These are phyloP conservation scores for Heliconius charithonia DNA, from an alignment of 2,888 invertebrate genomes.

Conservation along the genomic window DNA sequence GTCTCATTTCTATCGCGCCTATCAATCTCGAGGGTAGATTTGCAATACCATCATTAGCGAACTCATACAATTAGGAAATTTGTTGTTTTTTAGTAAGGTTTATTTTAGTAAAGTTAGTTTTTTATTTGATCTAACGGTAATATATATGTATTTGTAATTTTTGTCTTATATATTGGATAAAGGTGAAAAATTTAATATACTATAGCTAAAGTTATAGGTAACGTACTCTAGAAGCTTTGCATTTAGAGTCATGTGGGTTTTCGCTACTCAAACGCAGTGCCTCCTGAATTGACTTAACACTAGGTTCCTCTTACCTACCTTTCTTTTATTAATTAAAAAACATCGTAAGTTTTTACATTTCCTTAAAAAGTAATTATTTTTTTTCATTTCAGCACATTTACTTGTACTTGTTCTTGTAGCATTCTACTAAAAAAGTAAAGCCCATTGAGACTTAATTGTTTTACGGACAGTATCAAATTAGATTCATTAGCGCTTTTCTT, in stretches of 20 bases:
- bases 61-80: not conserved
- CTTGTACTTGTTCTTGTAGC: not conserved
- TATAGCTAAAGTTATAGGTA: not conserved
- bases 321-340: not conserved
- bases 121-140: not conserved
- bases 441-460: constrained; percentile 20
- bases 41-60: constrained; percentile 31
- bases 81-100: not conserved
- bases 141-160: no score
- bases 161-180: not conserved
- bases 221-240: not conserved
- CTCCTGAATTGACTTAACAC: no score
- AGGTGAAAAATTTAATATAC: not conserved
- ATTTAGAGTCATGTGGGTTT: no score
- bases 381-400: not conserved
- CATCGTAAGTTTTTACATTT: not conserved
- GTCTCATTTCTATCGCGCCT: constrained; percentile 35
- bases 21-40: constrained; percentile 35
- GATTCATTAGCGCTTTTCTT: constrained; percentile 7
- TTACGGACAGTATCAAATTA: constrained; percentile 19
- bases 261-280: no score
- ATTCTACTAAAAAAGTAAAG: not conserved
- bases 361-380: constrained; percentile 8
- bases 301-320: no score
- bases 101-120: not conserved